Evolutionary conservation across 92 coral and sea anemone species (phyloP), one percentile per base, ranked within the genome.

Genomic region (Parazoanthus atlanticus): DNA sequence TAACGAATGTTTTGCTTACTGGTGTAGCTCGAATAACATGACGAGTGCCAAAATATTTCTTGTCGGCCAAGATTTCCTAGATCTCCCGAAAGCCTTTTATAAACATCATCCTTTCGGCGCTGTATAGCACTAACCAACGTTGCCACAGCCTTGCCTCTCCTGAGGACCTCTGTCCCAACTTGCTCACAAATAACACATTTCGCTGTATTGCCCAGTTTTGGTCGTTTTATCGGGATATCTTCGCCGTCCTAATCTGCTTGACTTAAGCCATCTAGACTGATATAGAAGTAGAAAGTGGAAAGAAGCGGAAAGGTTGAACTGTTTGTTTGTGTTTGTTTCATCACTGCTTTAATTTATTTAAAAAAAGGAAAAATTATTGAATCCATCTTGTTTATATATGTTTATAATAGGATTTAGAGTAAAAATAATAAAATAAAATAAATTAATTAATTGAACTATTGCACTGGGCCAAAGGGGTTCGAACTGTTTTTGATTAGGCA

Each of bases 11-110:
- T 92, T 56, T 79, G 81, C 76, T 71, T 49, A 74, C 94, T 92
- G n/a, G 91, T 90, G 85, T 92, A 92, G 58, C 88, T 74, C 36
- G 90, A 87, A 69, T 87, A 90, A 70, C 92, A 90, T 23, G 89
- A 33, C 10, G 86, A 85, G 72, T 90, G 86, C 92, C 92, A 90
- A 21, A 85, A 69, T 38, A 90, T 52, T 26, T 69, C 80, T 34
- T 47, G 65, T 29, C 33, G 17, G 15, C 11, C 61, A 47, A 76
- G 46, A 52, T 77, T 46, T 29, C 75, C 86, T 13, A 86, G 38
- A 32, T 79, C 36, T 29, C 38, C 69, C 5, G 67, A 54, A 49
- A 79, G 64, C 84, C 84, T 79, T 47, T 58, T 61, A 30, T 31
- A 89, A 13, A 89, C 54, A n/a, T 89, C 88, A 32, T 89, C 91